Evolutionary conservation across 1,140 invertebrate species (phyloP).

Genomic region (Drosophila micromelanica): DNA sequence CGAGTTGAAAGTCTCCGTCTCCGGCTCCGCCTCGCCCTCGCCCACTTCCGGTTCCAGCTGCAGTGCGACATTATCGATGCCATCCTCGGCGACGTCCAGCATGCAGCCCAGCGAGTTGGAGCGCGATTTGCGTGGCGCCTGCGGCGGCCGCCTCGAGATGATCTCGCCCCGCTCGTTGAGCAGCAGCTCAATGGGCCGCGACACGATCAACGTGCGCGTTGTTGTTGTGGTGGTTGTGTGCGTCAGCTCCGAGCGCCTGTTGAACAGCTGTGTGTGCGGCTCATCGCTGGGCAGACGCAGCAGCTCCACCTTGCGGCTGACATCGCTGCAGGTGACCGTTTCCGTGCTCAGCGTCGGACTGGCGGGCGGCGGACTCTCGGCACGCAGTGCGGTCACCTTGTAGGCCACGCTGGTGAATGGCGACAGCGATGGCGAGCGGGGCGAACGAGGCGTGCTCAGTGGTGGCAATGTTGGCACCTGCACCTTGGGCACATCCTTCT

Average conservation of each 20-base stretch:
- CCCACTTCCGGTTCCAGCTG: slow-evolving; percentile 29
- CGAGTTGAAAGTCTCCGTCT: slow-evolving; percentile 18
- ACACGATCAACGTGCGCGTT: slow-evolving; percentile 64
- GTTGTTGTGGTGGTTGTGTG: slow-evolving; percentile 68
- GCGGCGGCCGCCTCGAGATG: slow-evolving; percentile 50
- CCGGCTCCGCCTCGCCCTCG: neutral
- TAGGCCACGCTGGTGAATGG: slow-evolving; percentile 69
- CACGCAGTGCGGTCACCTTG: slow-evolving; percentile 42
- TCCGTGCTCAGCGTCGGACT: slow-evolving; percentile 65
- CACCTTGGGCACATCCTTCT: slow-evolving; percentile 15
- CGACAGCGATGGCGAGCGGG: slow-evolving; percentile 61
- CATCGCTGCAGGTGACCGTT: slow-evolving; percentile 51
- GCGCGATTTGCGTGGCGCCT: slow-evolving; percentile 56
- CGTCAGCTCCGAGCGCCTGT: slow-evolving; percentile 56
- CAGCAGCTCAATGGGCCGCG: slow-evolving; percentile 73
- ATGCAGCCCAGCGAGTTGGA: slow-evolving; percentile 77
- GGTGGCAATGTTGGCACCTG: neutral
- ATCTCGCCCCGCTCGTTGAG: slow-evolving; percentile 75
- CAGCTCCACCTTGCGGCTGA: slow-evolving; percentile 52
- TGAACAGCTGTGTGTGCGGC: slow-evolving; percentile 38
- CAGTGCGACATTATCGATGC: slow-evolving; percentile 42
- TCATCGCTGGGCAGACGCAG: slow-evolving; percentile 55
- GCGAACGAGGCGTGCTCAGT: slow-evolving; percentile 29
- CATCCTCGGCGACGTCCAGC: slow-evolving; percentile 52
- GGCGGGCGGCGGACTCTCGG: slow-evolving; percentile 57